Evolutionary conservation across 2,888 invertebrate species (phyloP).

Genomic region (Ennomos erosarius): DNA sequence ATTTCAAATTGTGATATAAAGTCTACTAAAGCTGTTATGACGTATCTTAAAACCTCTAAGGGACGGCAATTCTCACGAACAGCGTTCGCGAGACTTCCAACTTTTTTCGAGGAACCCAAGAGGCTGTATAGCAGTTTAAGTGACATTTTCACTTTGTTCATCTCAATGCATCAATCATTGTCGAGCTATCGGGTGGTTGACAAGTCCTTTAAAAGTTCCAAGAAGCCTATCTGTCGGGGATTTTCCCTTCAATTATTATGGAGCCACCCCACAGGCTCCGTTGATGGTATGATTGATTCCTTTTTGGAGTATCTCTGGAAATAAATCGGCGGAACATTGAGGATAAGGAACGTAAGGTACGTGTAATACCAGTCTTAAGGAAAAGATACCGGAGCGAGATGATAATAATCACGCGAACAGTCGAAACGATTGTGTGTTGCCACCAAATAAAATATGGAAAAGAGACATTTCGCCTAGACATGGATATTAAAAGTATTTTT

Average conservation of each 20-base stretch:
- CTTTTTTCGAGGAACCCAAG: constrained; percentile 13
- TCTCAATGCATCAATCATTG: constrained; percentile 62
- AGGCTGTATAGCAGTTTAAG: constrained; percentile 34
- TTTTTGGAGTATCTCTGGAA: constrained; percentile 34
- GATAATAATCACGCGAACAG: constrained; percentile 1
- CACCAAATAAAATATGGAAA: too few relatives aligned
- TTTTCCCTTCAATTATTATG: constrained; percentile 59
- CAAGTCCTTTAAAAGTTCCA: constrained; percentile 57
- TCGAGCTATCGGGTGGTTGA: constrained; percentile 47
- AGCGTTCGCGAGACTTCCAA: constrained; percentile 14
- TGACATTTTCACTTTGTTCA: constrained; percentile 54
- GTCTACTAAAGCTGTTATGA: constrained; percentile 21
- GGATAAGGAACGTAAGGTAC: constrained; percentile 37
- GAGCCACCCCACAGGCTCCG: constrained; percentile 41
- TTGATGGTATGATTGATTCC: constrained; percentile 57
- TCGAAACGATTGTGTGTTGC: too few relatives aligned
- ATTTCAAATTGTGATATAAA: constrained; percentile 33
- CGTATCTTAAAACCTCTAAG: constrained; percentile 29
- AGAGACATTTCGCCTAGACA: too few relatives aligned
- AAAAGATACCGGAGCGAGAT: constrained; percentile 21
- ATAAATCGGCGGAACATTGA: constrained; percentile 44
- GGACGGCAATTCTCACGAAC: constrained; percentile 17
- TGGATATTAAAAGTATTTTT: too few relatives aligned
- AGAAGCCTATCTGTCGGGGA: constrained; percentile 53
- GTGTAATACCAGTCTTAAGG: constrained; percentile 23